Conservation (phyloP, 2,888 invertebrate species). For the Pristionchus japonicus region DNA sequence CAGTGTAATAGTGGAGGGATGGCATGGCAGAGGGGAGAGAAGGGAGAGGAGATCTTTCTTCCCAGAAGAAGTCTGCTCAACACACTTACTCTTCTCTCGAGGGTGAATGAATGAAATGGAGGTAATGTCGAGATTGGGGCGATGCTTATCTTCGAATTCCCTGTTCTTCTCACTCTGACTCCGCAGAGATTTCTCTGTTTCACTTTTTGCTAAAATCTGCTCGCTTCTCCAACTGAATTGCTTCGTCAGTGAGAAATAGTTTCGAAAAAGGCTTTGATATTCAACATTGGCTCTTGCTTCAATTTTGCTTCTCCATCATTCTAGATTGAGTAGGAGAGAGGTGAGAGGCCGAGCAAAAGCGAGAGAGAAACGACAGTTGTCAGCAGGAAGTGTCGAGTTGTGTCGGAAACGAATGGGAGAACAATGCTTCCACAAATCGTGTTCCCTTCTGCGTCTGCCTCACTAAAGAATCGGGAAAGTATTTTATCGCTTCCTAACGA, state of each 20-base stretch:
- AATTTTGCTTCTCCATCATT: neutral
- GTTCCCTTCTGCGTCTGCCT: neutral
- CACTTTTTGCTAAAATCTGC: neutral
- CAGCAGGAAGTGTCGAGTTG: neutral
- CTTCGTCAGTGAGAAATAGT: neutral
- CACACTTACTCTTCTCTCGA: neutral
- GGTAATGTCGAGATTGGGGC: constrained; percentile 17
- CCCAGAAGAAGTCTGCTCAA: neutral
- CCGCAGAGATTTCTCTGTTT: neutral
- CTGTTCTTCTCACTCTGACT: neutral
- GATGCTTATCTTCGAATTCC: neutral
- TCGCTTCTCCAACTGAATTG: neutral
- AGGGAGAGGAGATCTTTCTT: constrained; percentile 15
- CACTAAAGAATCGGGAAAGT: no score
- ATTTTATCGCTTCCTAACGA: no score
- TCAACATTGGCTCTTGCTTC: no score
- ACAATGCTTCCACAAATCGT: neutral
- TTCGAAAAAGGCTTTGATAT: no score
- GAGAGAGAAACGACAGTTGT: neutral
- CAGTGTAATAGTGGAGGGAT: constrained; percentile 34
- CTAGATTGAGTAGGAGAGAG: constrained; percentile 27
- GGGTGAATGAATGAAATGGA: neutral
- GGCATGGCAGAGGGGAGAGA: constrained; percentile 17
- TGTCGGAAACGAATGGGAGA: neutral
- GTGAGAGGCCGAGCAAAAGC: neutral